These are phyloP conservation scores for Lithophane ornitopus DNA, from an alignment of 2,888 invertebrate species.

Conservation along the genomic window DNA sequence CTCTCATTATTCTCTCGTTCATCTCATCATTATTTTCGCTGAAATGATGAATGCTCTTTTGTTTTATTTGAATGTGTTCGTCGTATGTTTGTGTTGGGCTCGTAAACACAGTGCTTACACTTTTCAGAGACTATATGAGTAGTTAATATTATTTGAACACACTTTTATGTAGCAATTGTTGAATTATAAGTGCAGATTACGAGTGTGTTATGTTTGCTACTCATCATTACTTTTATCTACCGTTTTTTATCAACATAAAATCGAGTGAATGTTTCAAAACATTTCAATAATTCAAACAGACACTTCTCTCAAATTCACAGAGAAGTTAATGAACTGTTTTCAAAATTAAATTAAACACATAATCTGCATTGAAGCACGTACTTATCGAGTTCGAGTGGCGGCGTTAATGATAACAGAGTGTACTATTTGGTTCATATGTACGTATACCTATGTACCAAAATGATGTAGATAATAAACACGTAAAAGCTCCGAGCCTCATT, in stretches of 20 bases:
- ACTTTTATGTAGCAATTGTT: background rate
- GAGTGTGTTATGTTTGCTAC: background rate
- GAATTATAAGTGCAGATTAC: background rate
- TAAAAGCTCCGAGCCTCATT: constrained; percentile 34
- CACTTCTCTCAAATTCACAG: background rate
- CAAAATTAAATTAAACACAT: constrained; percentile 44
- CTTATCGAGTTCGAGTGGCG: constrained; percentile 24
- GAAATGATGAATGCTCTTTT: constrained; percentile 74
- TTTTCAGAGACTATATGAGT: background rate
- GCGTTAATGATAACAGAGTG: constrained; percentile 40
- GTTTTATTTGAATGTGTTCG: constrained; percentile 64
- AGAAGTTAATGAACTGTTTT: constrained; percentile 26
- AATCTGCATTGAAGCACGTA: constrained; percentile 8
- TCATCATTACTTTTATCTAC: background rate
- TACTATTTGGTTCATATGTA: constrained; percentile 27
- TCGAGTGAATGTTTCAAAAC: constrained; percentile 3
- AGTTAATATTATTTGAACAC: background rate
- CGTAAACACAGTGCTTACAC: constrained; percentile 14
- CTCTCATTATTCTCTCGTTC: constrained; percentile 78
- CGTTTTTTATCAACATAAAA: background rate
- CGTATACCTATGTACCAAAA: background rate
- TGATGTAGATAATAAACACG: constrained; percentile 30
- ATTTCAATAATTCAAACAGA: background rate
- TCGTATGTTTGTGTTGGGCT: constrained; percentile 43
- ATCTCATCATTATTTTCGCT: constrained; percentile 76